Conservation (phyloP, 2,888 invertebrate species). For the Nephrotoma guestfalica region DNA sequence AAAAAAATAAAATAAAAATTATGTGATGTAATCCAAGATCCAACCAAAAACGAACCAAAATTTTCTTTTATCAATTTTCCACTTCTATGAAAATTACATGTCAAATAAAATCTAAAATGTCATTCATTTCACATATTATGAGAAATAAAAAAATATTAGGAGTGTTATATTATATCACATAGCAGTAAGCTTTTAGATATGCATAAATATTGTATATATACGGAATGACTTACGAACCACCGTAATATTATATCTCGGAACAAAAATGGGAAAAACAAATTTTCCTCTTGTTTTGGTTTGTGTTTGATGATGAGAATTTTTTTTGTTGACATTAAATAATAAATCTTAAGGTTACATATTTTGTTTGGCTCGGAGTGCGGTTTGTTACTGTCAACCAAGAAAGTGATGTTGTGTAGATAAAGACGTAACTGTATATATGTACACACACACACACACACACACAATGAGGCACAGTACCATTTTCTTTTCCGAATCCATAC, state of each 20-base stretch:
- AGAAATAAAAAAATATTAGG: neutral
- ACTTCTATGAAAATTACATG: neutral
- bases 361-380: neutral
- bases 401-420: neutral
- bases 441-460: neutral
- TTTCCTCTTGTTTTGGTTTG: neutral
- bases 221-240: neutral
- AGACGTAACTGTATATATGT: neutral
- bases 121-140: neutral
- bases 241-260: neutral
- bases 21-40: neutral
- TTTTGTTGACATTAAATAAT: neutral
- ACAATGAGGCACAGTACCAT: neutral
- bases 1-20: neutral
- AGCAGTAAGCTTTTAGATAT: neutral
- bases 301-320: neutral
- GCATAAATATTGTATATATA: neutral
- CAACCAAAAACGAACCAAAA: neutral
- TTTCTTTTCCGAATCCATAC: neutral
- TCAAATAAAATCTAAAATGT: neutral
- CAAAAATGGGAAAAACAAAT: neutral
- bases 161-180: neutral
- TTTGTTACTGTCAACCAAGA: neutral
- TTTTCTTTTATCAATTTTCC: neutral
- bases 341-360: neutral